Evolutionary conservation across 2,113 vertebrate species (phyloP).

Genomic region (Anhinga anhinga): DNA sequence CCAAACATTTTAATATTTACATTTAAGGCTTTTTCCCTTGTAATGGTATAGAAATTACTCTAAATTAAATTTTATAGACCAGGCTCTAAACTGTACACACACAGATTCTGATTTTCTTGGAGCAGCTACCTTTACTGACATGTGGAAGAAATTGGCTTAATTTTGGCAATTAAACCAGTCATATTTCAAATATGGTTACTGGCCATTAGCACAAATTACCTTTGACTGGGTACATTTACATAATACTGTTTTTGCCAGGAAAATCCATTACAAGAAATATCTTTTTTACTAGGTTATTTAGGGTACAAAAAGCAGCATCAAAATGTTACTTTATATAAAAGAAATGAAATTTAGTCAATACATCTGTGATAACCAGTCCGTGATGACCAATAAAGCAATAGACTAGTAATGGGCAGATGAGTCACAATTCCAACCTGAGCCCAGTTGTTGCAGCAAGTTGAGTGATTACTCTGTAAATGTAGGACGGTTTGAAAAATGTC

Average conservation of each 20-base stretch:
- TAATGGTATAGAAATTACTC: slow-evolving; percentile 42
- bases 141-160: slow-evolving; percentile 56
- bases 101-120: slow-evolving; percentile 31
- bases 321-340: slow-evolving; percentile 28
- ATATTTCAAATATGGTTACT: slow-evolving; percentile 62
- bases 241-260: slow-evolving; percentile 43
- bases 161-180: slow-evolving; percentile 49
- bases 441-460: background rate
- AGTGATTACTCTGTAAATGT: background rate
- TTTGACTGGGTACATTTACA: slow-evolving; percentile 39
- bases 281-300: slow-evolving; percentile 49
- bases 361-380: background rate
- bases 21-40: background rate
- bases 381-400: slow-evolving; percentile 5
- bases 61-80: slow-evolving; percentile 48
- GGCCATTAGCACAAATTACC: slow-evolving; percentile 52
- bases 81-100: slow-evolving; percentile 16
- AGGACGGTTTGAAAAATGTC: background rate
- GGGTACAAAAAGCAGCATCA: slow-evolving; percentile 2
- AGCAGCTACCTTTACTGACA: slow-evolving; percentile 53
- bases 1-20: background rate
- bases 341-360: slow-evolving; percentile 45
- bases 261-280: slow-evolving; percentile 50
- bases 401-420: background rate
- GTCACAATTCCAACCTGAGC: background rate